A percentile compares a stretch with the other conserved stretches of the same genome.
Conservation (phyloP, 2,888 invertebrate species). For the Epinotia demarniana region DNA sequence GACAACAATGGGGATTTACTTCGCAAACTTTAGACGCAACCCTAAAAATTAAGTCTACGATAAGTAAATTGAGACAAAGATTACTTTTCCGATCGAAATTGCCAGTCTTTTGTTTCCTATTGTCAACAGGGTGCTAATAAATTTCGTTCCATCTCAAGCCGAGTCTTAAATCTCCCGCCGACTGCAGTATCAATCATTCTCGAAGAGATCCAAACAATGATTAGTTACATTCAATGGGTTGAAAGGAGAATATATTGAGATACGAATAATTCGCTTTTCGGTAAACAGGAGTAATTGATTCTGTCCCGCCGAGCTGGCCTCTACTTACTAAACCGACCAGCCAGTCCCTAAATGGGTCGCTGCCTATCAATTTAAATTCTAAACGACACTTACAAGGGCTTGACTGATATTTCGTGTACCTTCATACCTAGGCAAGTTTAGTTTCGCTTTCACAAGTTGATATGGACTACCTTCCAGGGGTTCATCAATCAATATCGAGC, state of each 20-base stretch:
- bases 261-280: constrained; percentile 59
- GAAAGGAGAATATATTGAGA: constrained; percentile 59
- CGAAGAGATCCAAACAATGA: constrained; percentile 66
- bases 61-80: constrained; percentile 67
- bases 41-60: constrained; percentile 59
- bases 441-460: constrained; percentile 21
- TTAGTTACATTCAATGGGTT: constrained; percentile 70
- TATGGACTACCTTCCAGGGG: constrained; percentile 49
- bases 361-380: constrained; percentile 37
- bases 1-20: constrained; percentile 35
- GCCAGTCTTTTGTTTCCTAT: constrained; percentile 65
- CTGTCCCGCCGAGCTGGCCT: constrained; percentile 46
- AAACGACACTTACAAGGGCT: constrained; percentile 15
- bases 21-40: constrained; percentile 20
- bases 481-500: constrained; percentile 63
- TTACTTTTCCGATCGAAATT: constrained; percentile 55
- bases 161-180: constrained; percentile 65
- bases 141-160: constrained; percentile 66
- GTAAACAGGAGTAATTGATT: constrained; percentile 57
- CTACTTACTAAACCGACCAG: constrained; percentile 46
- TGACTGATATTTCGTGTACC: constrained; percentile 4
- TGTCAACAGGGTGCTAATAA: constrained; percentile 71
- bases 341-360: constrained; percentile 24
- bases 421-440: constrained; percentile 9
- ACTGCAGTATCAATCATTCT: constrained; percentile 72